Percentiles rank a stretch among this genome's conserved stretches.
phyloP scores from a whole-genome alignment of 2,113 vertebrate species.

The Capricornis sumatraensis region DNA sequence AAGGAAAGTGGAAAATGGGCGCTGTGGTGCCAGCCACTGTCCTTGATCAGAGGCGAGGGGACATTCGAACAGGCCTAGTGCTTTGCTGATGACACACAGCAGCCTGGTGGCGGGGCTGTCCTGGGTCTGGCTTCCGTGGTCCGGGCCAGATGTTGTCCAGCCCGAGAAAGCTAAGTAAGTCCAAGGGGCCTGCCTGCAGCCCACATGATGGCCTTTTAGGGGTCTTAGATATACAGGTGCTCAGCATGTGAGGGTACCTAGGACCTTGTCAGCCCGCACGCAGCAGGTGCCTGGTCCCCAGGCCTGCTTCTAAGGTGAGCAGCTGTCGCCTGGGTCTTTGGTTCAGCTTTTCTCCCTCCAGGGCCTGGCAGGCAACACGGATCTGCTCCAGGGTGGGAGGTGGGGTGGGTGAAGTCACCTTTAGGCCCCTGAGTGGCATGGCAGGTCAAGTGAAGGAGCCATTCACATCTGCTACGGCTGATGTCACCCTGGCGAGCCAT shows the following conservation, averaged over 20 bases:
- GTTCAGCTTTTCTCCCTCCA: background rate
- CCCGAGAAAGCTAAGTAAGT: background rate
- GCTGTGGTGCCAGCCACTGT: accelerated
- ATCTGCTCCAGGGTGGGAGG: background rate
- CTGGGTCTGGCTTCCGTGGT: background rate
- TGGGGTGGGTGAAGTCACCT: background rate
- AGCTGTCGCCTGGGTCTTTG: background rate
- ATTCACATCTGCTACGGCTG: background rate
- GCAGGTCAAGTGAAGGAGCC: background rate
- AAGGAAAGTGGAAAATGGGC: background rate
- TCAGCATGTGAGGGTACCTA: background rate
- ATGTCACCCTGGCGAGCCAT: background rate
- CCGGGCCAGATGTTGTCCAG: accelerated
- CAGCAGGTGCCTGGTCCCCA: background rate
- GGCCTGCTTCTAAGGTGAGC: background rate
- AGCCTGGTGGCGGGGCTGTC: accelerated
- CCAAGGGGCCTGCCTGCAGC: background rate
- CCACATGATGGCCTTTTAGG: background rate
- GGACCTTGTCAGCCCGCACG: background rate
- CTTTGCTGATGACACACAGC: background rate
- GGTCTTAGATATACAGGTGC: too few relatives aligned
- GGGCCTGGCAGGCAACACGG: background rate
- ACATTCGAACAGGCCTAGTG: background rate
- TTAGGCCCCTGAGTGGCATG: background rate
- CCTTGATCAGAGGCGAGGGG: background rate